phyloP scores from a whole-genome alignment of 2,113 vertebrate species.

The Pycnonotus jocosus region DNA sequence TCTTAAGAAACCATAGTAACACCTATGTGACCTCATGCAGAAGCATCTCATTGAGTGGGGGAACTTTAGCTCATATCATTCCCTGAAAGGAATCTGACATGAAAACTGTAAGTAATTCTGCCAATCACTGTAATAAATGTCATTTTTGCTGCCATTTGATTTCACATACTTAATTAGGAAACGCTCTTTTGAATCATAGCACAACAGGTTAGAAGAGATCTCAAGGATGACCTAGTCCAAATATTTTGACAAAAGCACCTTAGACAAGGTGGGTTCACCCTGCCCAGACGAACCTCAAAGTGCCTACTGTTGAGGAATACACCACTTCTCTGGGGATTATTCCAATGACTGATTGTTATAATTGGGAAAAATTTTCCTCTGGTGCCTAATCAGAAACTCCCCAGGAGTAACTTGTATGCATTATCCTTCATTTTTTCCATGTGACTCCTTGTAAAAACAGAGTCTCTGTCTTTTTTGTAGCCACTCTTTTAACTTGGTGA shows the following conservation, averaged over 20 bases:
- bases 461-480: not conserved
- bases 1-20: not conserved
- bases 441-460: not conserved
- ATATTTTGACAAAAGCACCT: not conserved
- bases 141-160: not conserved
- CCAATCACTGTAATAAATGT: not conserved
- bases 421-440: not conserved
- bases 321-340: not conserved
- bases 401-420: not conserved
- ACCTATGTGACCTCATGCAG: not conserved
- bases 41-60: not conserved
- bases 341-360: not conserved
- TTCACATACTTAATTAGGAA: not conserved
- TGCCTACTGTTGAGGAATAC: not conserved
- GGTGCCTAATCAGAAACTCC: not conserved
- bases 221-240: not conserved
- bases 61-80: fast-evolving
- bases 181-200: not conserved
- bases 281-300: not conserved
- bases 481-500: too few species aligned
- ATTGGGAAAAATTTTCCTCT: not conserved
- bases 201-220: not conserved
- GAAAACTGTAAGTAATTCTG: not conserved
- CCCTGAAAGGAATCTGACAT: not conserved
- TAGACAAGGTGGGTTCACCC: not conserved